Base-by-base conservation (phyloP, 2,113 vertebrate species). In the Misgurnus mizolepis region DNA sequence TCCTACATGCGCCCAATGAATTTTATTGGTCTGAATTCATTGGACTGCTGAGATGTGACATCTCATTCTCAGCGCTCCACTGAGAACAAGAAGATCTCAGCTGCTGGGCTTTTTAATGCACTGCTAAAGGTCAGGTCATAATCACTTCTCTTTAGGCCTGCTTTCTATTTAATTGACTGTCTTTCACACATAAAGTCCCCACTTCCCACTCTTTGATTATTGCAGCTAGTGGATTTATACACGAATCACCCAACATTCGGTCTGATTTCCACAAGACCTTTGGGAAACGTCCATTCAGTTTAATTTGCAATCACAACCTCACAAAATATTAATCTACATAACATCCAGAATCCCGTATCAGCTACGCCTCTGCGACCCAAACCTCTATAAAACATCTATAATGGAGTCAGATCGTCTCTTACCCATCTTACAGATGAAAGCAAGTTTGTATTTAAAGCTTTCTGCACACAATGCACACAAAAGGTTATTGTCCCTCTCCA, bases 141-240 rank as follows among this genome's bases (percentile, higher is more conserved):
- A 92, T 92, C 91, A 87, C 89, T 91, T 65, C 89, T 93, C 86
- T 91, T 91, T 91, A 91, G 88, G 89, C 83, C 88, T 80, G 88
- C 76, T 89, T 90, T 86, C 89, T 88, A 86, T 91, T 93, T 93
- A 93, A 94, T 92, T 92, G 91, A 92, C 90, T 89, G 85, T 90
- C 88, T 87, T 87, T 84, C 83, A 76, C 76, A 77, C 67, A 78
- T 85, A 80, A 84, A 77, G 72, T 39, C 84, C 8, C 72, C 47
- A 78, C 80, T 78, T 82, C 86, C 76, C 88, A 27, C 67, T 69
- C 85, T 87, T 86, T 87, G 69, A 85, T 89, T 87, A 90, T 90
- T 88, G 85, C 81, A 18, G 79, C 9, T 43, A 74, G 90, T 88
- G 85, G 89, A 90, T 91, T 88, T 82, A 80, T 83, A 87, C 89